Percentiles rank a stretch among this genome's conserved stretches.
These are phyloP conservation scores for Arion vulgaris DNA, from an alignment of 1,140 invertebrate genomes.

Conservation along the genomic window DNA sequence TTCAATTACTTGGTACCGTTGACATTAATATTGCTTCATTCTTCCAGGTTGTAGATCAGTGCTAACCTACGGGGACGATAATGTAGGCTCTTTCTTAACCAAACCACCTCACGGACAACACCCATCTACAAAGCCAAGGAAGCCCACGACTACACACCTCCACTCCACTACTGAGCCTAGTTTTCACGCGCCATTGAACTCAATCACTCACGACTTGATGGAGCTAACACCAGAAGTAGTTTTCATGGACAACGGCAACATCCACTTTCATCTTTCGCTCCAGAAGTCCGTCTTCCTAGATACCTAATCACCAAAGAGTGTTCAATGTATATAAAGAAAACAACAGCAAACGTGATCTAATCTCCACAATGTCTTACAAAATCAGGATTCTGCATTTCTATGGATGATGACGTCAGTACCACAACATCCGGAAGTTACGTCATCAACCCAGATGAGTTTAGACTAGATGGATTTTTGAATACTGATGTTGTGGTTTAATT, in stretches of 20 bases:
- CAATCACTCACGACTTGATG: neutral
- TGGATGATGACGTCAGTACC: conserved; percentile 57
- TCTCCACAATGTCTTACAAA: conserved; percentile 22
- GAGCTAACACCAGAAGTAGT: neutral
- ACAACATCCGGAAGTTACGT: conserved; percentile 60
- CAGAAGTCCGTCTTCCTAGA: neutral
- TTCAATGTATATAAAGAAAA: neutral
- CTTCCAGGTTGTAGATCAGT: no score
- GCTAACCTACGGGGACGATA: no score
- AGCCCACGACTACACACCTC: neutral
- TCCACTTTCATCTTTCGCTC: conserved; percentile 2
- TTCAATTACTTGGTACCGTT: no score
- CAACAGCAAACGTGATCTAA: neutral
- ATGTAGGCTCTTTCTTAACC: no score
- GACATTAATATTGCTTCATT: no score
- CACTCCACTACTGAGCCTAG: neutral
- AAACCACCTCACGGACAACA: neutral
- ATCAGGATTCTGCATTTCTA: conserved; percentile 17
- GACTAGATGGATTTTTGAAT: conserved; percentile 43
- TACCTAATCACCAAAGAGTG: neutral
- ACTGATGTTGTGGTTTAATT: conserved; percentile 52
- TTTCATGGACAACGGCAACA: conserved; percentile 7
- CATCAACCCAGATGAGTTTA: conserved; percentile 52
- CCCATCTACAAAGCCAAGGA: neutral
- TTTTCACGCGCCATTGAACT: neutral